Evolutionary conservation across 1,140 invertebrate species (phyloP).

Genomic region (Brachionus angularis): DNA sequence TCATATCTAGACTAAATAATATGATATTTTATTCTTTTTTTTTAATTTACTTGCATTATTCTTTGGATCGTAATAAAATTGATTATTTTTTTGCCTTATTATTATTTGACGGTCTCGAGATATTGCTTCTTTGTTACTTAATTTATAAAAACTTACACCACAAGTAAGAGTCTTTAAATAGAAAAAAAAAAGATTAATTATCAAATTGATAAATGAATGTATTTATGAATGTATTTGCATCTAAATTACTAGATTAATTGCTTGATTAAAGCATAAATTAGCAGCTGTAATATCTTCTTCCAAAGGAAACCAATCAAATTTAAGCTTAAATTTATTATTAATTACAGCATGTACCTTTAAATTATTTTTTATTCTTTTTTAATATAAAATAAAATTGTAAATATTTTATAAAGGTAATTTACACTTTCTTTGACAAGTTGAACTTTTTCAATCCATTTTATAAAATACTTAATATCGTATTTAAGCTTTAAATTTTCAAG

Average conservation of each 20-base stretch:
- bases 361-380: neutral
- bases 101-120: slow-evolving; percentile 51
- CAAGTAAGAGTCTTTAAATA: slow-evolving; percentile 52
- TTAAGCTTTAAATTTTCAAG: slow-evolving; percentile 49
- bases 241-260: slow-evolving; percentile 52
- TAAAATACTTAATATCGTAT: slow-evolving; percentile 53
- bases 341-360: slow-evolving; percentile 49
- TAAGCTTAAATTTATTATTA: slow-evolving; percentile 49
- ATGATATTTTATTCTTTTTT: neutral
- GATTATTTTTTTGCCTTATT: slow-evolving; percentile 51
- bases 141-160: slow-evolving; percentile 53
- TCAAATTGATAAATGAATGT: neutral
- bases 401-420: neutral
- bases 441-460: slow-evolving; percentile 53
- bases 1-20: neutral
- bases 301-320: slow-evolving; percentile 52
- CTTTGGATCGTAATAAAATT: slow-evolving; percentile 52
- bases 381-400: neutral
- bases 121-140: slow-evolving; percentile 48
- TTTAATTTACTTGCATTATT: slow-evolving; percentile 45
- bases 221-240: neutral
- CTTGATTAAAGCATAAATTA: slow-evolving; percentile 53
- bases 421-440: slow-evolving; percentile 51
- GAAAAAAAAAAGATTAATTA: slow-evolving; percentile 11
- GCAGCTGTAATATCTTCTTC: slow-evolving; percentile 54